These are phyloP conservation scores for Thaumatotibia leucotreta DNA, from an alignment of 1,140 invertebrate genomes.

Conservation along the genomic window DNA sequence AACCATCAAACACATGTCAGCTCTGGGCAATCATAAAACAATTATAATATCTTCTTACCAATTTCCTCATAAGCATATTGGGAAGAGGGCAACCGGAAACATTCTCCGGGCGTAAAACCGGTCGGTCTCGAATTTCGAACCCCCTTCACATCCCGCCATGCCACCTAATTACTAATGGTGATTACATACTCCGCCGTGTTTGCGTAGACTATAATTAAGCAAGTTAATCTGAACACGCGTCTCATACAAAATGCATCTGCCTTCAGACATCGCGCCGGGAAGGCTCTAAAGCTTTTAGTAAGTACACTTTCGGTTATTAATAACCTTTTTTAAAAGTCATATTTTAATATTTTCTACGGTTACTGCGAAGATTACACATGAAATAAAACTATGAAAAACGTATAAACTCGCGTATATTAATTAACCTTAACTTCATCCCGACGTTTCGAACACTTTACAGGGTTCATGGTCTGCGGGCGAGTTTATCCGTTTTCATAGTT, in stretches of 20 bases:
- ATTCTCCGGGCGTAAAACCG: not conserved
- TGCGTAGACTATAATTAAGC: slow-evolving; percentile 63
- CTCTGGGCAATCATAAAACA: not conserved
- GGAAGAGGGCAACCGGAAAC: not conserved
- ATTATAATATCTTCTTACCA: slow-evolving; percentile 5
- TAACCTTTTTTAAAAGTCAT: not conserved
- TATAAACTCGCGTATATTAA: too few species aligned
- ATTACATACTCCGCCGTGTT: slow-evolving; percentile 45
- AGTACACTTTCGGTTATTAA: not conserved
- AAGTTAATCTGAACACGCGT: slow-evolving; percentile 62
- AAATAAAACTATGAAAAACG: too few species aligned
- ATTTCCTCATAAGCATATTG: not conserved
- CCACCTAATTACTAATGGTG: slow-evolving; percentile 29
- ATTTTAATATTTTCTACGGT: too few species aligned
- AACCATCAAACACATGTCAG: too few species aligned
- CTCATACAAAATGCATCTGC: slow-evolving; percentile 68
- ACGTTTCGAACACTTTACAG: too few species aligned
- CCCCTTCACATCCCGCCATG: not conserved
- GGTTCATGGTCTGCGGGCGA: too few species aligned
- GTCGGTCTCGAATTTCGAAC: not conserved
- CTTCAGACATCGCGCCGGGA: slow-evolving; percentile 24
- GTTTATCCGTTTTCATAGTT: too few species aligned
- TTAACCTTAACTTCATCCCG: too few species aligned
- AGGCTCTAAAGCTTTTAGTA: slow-evolving; percentile 24
- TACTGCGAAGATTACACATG: too few species aligned